These are phyloP conservation scores for Hypolimnas misippus DNA, from an alignment of 2,888 invertebrate genomes.

Conservation along the genomic window DNA sequence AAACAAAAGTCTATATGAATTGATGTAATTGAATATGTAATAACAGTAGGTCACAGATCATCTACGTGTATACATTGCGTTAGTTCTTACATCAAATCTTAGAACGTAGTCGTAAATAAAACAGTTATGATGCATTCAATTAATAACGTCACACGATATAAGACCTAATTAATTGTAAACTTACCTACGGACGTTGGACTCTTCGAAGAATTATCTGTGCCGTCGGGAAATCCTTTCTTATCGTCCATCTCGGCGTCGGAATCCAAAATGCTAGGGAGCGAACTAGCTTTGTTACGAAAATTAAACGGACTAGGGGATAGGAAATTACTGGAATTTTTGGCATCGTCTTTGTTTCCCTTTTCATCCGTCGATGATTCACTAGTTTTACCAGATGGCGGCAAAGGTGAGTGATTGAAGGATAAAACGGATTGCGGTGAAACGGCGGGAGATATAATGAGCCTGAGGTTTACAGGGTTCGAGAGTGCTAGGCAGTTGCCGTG, in stretches of 20 bases:
- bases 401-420: conserved; percentile 65
- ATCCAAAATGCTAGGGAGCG: conserved; percentile 92
- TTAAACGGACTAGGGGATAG: conserved; percentile 85
- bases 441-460: conserved; percentile 86
- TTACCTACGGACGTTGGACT: conserved; percentile 87
- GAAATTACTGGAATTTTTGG: conserved; percentile 72
- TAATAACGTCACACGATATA: neutral
- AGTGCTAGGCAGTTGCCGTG: conserved; percentile 70
- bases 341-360: conserved; percentile 55
- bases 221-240: conserved; percentile 72
- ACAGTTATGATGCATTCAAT: conserved; percentile 7
- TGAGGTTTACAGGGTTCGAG: conserved; percentile 78
- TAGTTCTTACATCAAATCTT: conserved; percentile 1
- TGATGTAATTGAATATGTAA: neutral
- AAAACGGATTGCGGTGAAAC: conserved; percentile 73
- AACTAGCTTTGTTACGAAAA: conserved; percentile 87
- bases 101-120: conserved; percentile 3
- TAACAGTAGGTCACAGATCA: conserved; percentile 3
- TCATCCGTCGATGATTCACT: conserved; percentile 53
- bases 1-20: neutral
- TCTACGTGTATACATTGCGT: conserved; percentile 8
- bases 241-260: conserved; percentile 87
- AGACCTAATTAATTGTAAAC: conserved; percentile 46
- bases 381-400: conserved; percentile 57
- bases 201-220: conserved; percentile 83